Percentiles rank a stretch among this genome's conserved stretches.
Conservation (phyloP, 2,113 vertebrate genomes). For the Terrapene triunguis region DNA sequence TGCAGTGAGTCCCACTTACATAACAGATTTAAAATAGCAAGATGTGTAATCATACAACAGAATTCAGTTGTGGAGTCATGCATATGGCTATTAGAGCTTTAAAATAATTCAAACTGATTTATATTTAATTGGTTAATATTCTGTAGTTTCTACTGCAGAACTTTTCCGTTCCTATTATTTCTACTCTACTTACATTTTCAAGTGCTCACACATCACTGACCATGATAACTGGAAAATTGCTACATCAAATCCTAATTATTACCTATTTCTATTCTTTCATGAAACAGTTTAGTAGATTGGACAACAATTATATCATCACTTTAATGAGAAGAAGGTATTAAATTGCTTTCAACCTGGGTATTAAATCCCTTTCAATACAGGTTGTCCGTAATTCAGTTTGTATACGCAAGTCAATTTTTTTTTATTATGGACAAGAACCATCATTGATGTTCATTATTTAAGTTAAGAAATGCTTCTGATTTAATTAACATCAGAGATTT, state of each 20-base stretch:
- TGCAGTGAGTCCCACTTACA: background rate
- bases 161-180: background rate
- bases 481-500: background rate
- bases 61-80: background rate
- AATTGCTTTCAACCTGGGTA: background rate
- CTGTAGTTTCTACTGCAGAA: background rate
- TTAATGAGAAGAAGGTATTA: background rate
- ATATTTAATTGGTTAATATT: background rate
- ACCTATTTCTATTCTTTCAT: background rate
- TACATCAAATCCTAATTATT: background rate
- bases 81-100: background rate
- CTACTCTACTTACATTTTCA: background rate
- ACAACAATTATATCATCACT: background rate
- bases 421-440: background rate
- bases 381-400: background rate
- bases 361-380: background rate
- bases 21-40: background rate
- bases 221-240: slow-evolving; percentile 16
- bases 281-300: background rate
- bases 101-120: background rate
- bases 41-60: background rate
- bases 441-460: fast-evolving
- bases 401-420: background rate
- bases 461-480: background rate
- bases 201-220: background rate